A percentile compares a stretch with the other conserved stretches of the same genome.
These are phyloP conservation scores for Petrocephalus sullivani DNA, from an alignment of 2,797 vertebrate genomes.

Conservation along the genomic window DNA sequence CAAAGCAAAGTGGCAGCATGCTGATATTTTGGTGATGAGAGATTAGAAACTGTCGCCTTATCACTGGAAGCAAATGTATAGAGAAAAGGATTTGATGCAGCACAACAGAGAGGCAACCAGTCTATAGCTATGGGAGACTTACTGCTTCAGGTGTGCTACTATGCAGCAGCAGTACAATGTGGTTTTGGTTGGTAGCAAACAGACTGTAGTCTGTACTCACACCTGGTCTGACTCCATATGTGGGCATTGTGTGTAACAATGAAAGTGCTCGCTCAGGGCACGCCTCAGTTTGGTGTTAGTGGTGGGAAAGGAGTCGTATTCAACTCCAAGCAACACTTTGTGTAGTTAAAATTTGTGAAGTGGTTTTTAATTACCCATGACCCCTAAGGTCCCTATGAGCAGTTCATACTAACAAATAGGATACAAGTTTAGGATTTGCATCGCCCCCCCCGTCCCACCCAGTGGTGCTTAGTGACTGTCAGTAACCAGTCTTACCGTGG, in stretches of 20 bases:
- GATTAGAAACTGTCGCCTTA: neutral
- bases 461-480: neutral
- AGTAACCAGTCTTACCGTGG: conserved; percentile 73
- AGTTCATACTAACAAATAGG: neutral
- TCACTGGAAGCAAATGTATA: neutral
- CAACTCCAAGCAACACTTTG: neutral
- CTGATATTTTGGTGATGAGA: neutral
- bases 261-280: neutral
- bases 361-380: neutral
- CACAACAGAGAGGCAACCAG: neutral
- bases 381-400: neutral
- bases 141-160: neutral
- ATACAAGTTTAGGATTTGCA: neutral
- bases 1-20: conserved; percentile 7
- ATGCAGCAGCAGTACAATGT: neutral
- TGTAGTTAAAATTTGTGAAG: neutral
- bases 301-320: neutral
- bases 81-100: neutral
- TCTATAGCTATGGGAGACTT: neutral
- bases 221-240: conserved; percentile 7
- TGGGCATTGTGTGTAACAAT: neutral
- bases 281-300: neutral
- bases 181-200: neutral
- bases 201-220: neutral
- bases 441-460: neutral